A percentile compares a stretch with the other conserved stretches of the same genome.
phyloP scores from a whole-genome alignment of 2,113 vertebrate species.

The Chaenocephalus aceratus region DNA sequence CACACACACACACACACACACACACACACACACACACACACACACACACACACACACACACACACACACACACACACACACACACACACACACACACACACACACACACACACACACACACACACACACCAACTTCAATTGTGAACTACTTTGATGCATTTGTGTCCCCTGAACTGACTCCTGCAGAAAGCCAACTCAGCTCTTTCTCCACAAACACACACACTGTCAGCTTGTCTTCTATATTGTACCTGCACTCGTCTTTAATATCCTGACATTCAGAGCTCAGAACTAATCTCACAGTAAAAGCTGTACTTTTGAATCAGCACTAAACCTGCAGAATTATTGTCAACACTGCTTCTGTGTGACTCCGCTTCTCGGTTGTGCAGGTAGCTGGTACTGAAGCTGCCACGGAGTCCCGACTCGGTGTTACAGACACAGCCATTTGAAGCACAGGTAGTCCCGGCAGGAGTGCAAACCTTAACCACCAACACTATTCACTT shows the following conservation, averaged over 20 bases:
- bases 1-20: too few species aligned
- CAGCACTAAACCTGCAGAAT: conserved; percentile 23
- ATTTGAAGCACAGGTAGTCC: conserved; percentile 12
- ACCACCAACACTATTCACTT: not conserved
- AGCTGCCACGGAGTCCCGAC: conserved; percentile 7
- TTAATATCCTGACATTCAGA: conserved; percentile 50
- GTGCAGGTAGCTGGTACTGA: conserved; percentile 20
- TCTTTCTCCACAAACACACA: conserved; percentile 18
- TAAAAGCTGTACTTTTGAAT: conserved; percentile 44
- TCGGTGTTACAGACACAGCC: conserved; percentile 3
- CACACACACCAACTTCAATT: conserved; percentile 17
- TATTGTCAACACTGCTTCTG: conserved; percentile 33
- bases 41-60: too few species aligned
- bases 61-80: too few species aligned
- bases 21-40: too few species aligned
- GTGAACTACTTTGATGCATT: conserved; percentile 48
- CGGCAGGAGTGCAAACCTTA: not conserved
- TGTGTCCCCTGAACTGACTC: conserved; percentile 48
- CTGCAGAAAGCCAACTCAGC: conserved; percentile 50
- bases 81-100: too few species aligned
- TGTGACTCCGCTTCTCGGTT: conserved; percentile 15
- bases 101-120: too few species aligned
- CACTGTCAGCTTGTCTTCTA: conserved; percentile 17
- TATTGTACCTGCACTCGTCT: conserved; percentile 36
- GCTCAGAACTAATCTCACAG: conserved; percentile 45